Percentiles rank a stretch among this genome's conserved stretches.
phyloP scores from a whole-genome alignment of 2,797 vertebrate genomes.

The Hippoglossus hippoglossus region DNA sequence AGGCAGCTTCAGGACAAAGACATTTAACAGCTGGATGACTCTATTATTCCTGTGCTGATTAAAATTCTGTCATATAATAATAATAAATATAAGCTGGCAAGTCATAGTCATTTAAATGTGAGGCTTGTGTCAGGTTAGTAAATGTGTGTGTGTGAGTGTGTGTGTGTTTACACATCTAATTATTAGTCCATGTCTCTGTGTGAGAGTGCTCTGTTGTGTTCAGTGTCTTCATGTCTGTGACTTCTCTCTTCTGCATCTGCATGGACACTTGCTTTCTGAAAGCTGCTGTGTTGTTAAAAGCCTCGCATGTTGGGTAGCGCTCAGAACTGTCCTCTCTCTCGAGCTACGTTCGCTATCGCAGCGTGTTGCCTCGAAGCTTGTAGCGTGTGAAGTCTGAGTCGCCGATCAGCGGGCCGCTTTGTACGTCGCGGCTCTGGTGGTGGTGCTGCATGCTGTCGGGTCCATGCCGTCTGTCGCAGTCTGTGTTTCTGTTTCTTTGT shows the following conservation, averaged over 20 bases:
- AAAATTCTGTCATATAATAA: too few relatives aligned
- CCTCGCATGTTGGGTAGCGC: slow-evolving; percentile 36
- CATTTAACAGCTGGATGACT: too few relatives aligned
- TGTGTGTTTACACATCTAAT: neutral
- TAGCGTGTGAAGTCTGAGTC: slow-evolving; percentile 14
- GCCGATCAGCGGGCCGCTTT: slow-evolving; percentile 29
- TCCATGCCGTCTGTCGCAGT: slow-evolving; percentile 45
- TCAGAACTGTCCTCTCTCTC: slow-evolving; percentile 34
- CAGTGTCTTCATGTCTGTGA: slow-evolving; percentile 20
- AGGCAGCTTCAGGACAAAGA: too few relatives aligned
- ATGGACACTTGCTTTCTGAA: slow-evolving; percentile 32
- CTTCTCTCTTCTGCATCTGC: slow-evolving; percentile 34
- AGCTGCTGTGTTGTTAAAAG: slow-evolving; percentile 37
- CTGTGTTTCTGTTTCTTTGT: slow-evolving; percentile 47
- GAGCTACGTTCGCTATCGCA: slow-evolving; percentile 29
- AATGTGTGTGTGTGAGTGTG: neutral
- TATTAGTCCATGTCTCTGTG: too few relatives aligned
- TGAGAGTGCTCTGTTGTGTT: too few relatives aligned
- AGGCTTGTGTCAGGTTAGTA: neutral
- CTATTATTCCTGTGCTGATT: too few relatives aligned
- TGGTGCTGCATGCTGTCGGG: slow-evolving; percentile 48
- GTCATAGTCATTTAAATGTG: too few relatives aligned
- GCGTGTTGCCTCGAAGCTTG: slow-evolving; percentile 32
- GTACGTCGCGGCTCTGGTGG: slow-evolving; percentile 28
- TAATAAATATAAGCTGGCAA: too few relatives aligned